phyloP scores from a whole-genome alignment of 1,140 invertebrate genomes.

The Drosophila virilis region DNA sequence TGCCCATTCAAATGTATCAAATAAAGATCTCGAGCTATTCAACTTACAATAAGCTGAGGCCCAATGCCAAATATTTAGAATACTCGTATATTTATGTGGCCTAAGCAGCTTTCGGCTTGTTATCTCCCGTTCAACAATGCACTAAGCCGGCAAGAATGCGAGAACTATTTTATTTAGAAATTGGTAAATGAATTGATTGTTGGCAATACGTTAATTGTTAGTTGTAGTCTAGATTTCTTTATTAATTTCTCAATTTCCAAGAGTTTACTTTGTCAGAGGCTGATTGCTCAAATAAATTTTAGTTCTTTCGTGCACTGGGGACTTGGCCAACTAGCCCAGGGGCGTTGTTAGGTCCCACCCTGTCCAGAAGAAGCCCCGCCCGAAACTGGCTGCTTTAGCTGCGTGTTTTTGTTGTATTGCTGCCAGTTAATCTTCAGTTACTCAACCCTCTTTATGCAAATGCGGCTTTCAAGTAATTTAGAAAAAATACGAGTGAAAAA shows the following conservation, averaged over 20 bases:
- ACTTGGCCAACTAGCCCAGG: background rate
- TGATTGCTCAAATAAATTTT: constrained; percentile 27
- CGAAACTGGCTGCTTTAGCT: constrained; percentile 26
- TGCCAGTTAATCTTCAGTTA: constrained; percentile 79
- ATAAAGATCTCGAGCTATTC: constrained; percentile 2
- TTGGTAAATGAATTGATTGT: background rate
- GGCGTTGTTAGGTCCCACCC: constrained; percentile 39
- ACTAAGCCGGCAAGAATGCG: constrained; percentile 14
- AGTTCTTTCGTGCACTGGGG: constrained; percentile 11
- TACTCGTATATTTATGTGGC: constrained; percentile 2
- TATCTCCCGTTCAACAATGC: background rate
- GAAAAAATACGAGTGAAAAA: constrained; percentile 72
- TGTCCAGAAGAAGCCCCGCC: constrained; percentile 44
- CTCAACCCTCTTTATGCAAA: constrained; percentile 82
- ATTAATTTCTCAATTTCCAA: background rate
- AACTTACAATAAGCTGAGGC: background rate
- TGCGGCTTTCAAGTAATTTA: constrained; percentile 67
- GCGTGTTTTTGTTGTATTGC: constrained; percentile 37
- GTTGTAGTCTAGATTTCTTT: background rate
- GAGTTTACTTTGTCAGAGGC: background rate
- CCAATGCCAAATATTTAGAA: constrained; percentile 22
- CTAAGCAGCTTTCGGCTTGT: constrained; percentile 14
- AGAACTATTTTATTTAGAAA: background rate
- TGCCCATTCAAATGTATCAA: background rate
- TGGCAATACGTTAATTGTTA: background rate